A percentile compares a stretch with the other conserved stretches of the same genome.
phyloP scores from a whole-genome alignment of 1,140 invertebrate genomes.

The Phthorimaea operculella region DNA sequence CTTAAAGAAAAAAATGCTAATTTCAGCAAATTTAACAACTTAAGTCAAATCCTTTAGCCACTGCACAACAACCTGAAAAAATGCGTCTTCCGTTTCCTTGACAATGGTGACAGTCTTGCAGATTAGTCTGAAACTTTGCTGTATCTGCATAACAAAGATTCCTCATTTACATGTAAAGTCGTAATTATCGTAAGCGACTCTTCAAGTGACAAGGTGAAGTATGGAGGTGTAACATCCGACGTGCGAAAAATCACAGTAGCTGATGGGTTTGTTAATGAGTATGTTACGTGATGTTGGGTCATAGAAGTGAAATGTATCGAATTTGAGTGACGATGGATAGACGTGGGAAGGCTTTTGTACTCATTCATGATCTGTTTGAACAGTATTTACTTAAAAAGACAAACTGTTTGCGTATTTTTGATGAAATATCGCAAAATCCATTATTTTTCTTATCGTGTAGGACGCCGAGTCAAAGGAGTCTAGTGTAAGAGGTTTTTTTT shows the following conservation, averaged over 20 bases:
- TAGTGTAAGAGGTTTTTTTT: no score
- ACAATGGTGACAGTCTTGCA: constrained; percentile 8
- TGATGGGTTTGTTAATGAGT: neutral
- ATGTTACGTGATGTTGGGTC: neutral
- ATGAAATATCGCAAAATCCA: no score
- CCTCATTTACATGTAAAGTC: neutral
- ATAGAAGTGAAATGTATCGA: neutral
- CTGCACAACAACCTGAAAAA: neutral
- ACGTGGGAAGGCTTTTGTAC: no score
- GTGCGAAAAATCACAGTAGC: neutral
- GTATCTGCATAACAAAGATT: constrained; percentile 8
- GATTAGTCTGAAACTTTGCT: constrained; percentile 9
- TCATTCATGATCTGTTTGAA: no score
- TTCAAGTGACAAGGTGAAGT: neutral
- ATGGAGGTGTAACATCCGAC: neutral
- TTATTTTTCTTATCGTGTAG: no score
- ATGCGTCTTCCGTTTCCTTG: constrained; percentile 13
- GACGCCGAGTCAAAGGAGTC: no score
- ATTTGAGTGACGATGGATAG: neutral
- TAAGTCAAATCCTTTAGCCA: no score
- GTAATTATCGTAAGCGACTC: neutral
- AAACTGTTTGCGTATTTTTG: no score
- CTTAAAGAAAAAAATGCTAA: no score
- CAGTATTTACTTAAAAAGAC: no score
- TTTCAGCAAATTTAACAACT: no score